These are phyloP conservation scores for Ichneumoninae sp. DNA, from an alignment of 2,888 invertebrate species.

Conservation along the genomic window DNA sequence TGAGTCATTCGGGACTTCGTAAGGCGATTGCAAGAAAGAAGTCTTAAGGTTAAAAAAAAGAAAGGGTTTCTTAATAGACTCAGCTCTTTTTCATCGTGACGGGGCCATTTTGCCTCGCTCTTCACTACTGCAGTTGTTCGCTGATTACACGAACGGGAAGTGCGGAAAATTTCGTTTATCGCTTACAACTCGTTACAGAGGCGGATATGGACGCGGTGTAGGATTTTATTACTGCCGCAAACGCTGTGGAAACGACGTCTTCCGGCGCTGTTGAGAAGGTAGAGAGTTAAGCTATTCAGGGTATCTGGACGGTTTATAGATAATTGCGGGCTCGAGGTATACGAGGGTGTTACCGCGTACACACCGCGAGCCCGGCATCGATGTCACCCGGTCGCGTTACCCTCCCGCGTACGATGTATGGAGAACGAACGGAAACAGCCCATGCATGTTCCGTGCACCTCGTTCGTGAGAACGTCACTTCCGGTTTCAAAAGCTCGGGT, in stretches of 20 bases:
- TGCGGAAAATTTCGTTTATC: slow-evolving; percentile 35
- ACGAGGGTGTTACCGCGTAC: slow-evolving; percentile 8
- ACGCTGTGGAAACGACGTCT: slow-evolving; percentile 10
- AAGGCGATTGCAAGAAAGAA: background rate
- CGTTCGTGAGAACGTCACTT: background rate
- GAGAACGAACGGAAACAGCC: slow-evolving; percentile 8
- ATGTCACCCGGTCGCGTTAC: slow-evolving; percentile 70
- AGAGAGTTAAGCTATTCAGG: background rate
- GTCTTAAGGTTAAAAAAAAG: background rate
- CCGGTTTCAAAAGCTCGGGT: background rate
- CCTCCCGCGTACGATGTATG: background rate
- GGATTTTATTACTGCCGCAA: slow-evolving; percentile 22
- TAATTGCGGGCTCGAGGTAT: slow-evolving; percentile 24
- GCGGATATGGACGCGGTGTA: slow-evolving; percentile 15
- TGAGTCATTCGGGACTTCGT: background rate
- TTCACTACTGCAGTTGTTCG: background rate
- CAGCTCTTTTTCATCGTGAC: background rate
- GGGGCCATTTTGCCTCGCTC: background rate
- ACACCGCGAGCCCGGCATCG: slow-evolving; percentile 69
- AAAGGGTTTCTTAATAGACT: background rate
- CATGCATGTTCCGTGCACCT: background rate
- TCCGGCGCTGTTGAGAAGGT: background rate
- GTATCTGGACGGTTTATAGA: background rate
- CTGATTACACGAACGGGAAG: background rate
- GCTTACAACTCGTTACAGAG: slow-evolving; percentile 9